Conservation (phyloP, 2,113 vertebrate species). For the Globicephala melas region DNA sequence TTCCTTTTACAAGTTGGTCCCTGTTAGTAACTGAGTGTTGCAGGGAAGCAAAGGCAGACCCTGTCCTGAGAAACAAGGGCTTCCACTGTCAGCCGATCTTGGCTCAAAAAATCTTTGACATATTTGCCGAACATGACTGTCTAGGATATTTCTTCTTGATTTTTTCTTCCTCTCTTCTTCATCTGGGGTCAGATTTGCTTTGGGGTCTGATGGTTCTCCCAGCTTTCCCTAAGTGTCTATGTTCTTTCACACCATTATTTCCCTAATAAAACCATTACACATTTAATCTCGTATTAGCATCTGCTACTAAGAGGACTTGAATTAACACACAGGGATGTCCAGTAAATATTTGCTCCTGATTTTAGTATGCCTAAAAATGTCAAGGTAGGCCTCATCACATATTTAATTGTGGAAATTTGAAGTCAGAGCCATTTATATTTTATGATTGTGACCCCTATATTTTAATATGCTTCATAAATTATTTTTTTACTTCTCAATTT, state of each 20-base stretch:
- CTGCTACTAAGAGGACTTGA: neutral
- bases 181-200: neutral
- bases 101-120: neutral
- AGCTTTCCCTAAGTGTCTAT: rapidly evolving
- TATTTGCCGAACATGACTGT: neutral
- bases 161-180: neutral
- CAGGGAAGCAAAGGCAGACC: neutral
- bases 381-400: neutral
- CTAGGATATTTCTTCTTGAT: neutral
- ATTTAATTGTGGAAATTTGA: neutral
- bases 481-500: neutral
- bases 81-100: neutral
- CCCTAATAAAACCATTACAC: neutral
- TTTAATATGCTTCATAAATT: neutral
- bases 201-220: neutral
- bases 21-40: neutral
- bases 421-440: neutral
- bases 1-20: neutral
- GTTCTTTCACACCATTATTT: neutral
- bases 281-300: neutral
- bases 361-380: neutral
- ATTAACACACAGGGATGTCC: neutral
- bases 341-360: neutral
- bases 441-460: neutral
- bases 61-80: neutral